phyloP scores from a whole-genome alignment of 2,113 vertebrate genomes.

The Eira barbara region DNA sequence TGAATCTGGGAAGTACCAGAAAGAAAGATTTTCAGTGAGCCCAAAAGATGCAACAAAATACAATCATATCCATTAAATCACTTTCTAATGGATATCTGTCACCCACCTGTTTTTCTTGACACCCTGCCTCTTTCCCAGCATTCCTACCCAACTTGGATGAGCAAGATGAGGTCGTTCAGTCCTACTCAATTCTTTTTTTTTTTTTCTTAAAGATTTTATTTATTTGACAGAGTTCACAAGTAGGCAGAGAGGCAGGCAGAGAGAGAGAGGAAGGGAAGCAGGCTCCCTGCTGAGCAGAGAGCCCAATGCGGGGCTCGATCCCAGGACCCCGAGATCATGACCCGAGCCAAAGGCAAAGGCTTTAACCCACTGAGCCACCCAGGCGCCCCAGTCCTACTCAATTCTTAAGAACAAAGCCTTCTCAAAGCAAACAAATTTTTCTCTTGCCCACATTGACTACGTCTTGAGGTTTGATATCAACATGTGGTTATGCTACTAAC shows the following conservation, averaged over 20 bases:
- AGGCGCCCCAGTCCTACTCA: no score
- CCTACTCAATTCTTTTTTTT: background rate
- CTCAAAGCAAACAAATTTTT: background rate
- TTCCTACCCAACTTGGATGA: background rate
- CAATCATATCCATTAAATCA: background rate
- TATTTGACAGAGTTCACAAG: no score
- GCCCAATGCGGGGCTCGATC: no score
- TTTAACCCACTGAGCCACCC: no score
- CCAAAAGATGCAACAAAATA: background rate
- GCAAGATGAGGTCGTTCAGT: background rate
- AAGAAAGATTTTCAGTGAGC: background rate
- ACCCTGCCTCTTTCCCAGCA: background rate
- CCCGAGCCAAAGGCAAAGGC: no score
- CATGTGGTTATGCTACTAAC: background rate
- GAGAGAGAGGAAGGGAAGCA: no score
- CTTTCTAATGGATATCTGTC: background rate
- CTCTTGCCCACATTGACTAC: background rate
- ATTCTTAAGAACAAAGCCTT: background rate
- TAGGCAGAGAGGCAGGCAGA: no score
- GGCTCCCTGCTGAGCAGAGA: no score
- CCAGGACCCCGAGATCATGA: no score
- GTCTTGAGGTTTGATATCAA: background rate
- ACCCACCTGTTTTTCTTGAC: background rate
- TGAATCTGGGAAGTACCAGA: background rate
- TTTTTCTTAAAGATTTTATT: no score